These are phyloP conservation scores for Coregonus suidteri DNA, from an alignment of 2,797 vertebrate species.

Conservation along the genomic window DNA sequence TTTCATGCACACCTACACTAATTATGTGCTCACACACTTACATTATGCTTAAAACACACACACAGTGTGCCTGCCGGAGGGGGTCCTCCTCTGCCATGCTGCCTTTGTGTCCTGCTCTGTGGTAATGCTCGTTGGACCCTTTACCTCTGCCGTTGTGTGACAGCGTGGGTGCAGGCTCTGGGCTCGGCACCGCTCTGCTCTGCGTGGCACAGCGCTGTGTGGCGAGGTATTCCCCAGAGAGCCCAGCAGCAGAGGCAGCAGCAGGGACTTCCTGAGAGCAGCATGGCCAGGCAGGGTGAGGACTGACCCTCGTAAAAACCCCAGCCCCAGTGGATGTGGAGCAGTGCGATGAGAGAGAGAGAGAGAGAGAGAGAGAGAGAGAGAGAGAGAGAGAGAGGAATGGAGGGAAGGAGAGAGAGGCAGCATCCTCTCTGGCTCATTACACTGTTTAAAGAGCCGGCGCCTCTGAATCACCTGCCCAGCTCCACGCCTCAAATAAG, in stretches of 20 bases:
- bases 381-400: not conserved
- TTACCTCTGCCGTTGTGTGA: not conserved
- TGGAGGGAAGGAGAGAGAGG: not conserved
- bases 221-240: constrained; percentile 2
- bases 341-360: not conserved
- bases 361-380: not conserved
- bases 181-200: constrained; percentile 2
- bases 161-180: not conserved
- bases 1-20: constrained; percentile 14
- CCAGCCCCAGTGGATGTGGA: not conserved
- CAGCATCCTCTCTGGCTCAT: constrained; percentile 69
- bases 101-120: constrained; percentile 2
- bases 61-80: not conserved
- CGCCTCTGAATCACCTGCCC: constrained; percentile 72
- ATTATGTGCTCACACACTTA: not conserved
- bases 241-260: not conserved
- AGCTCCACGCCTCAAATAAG: constrained; percentile 66
- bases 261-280: constrained; percentile 8
- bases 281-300: constrained; percentile 11
- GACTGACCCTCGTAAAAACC: not conserved
- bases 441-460: constrained; percentile 77
- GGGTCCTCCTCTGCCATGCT: not conserved
- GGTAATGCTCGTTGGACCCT: constrained; percentile 42
- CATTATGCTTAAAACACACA: not conserved
- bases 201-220: not conserved